Percentiles rank a stretch among this genome's conserved stretches.
Conservation (phyloP, 2,797 vertebrate genomes). For the Monodelphis domestica region DNA sequence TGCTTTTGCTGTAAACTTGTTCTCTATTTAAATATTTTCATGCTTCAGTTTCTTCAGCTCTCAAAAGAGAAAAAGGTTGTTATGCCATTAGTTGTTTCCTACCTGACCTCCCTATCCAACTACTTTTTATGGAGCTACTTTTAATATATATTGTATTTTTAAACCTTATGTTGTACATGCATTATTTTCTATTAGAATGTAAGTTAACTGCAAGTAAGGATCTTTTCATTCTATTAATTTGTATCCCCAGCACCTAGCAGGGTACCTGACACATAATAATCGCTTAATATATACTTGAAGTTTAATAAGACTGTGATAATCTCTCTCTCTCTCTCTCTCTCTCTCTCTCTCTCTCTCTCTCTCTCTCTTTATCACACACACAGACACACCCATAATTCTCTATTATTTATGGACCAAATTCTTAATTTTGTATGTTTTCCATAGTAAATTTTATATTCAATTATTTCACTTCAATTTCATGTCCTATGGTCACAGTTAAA, state of each 20-base stretch:
- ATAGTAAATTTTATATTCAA: neutral
- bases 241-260: neutral
- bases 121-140: neutral
- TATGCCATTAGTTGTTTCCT: neutral
- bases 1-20: neutral
- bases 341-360: no score
- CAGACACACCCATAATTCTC: neutral
- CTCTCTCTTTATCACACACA: neutral
- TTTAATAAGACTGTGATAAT: neutral
- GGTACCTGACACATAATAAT: neutral
- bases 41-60: neutral
- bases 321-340: neutral
- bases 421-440: neutral
- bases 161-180: neutral
- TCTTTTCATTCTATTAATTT: neutral
- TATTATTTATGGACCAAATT: neutral
- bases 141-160: neutral
- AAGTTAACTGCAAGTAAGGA: neutral
- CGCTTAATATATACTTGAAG: neutral
- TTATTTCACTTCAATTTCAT: neutral
- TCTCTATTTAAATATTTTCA: neutral
- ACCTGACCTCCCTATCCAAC: neutral
- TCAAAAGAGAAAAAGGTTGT: neutral
- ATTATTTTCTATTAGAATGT: neutral
- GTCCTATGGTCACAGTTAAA: neutral